Conservation (phyloP, 2,888 invertebrate genomes). For the Clitarchus hookeri region DNA sequence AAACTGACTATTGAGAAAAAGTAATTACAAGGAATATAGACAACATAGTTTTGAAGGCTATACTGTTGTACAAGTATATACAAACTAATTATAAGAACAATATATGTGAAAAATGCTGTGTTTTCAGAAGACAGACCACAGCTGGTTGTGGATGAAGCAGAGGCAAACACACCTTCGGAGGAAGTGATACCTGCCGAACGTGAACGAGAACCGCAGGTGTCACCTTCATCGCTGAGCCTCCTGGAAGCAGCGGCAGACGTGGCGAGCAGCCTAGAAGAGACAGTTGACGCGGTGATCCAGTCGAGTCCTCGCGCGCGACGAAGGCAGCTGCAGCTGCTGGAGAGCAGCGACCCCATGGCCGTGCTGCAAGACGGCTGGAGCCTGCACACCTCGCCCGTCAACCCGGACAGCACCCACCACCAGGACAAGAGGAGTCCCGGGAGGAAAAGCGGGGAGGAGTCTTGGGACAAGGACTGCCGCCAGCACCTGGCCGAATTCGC, state of each 20-base stretch:
- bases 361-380: constrained; percentile 54
- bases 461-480: constrained; percentile 68
- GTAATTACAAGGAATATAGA: too few species aligned
- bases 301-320: constrained; percentile 63
- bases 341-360: constrained; percentile 44
- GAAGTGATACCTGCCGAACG: background rate
- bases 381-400: background rate
- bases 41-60: too few species aligned
- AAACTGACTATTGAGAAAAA: too few species aligned
- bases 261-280: constrained; percentile 68
- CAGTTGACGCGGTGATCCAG: constrained; percentile 70
- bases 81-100: background rate
- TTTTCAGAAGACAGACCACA: background rate
- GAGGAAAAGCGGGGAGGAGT: constrained; percentile 42
- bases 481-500: constrained; percentile 79
- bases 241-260: constrained; percentile 69
- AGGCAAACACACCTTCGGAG: background rate
- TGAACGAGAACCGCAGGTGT: constrained; percentile 27
- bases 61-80: background rate
- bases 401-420: background rate
- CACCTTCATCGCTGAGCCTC: constrained; percentile 56
- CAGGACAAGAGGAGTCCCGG: constrained; percentile 20
- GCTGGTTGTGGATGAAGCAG: background rate
- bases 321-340: constrained; percentile 52
- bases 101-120: background rate